A percentile compares a stretch with the other conserved stretches of the same genome.
Evolutionary conservation across 2,797 vertebrate genomes (phyloP).

Genomic region (Oreochromis grahami): DNA sequence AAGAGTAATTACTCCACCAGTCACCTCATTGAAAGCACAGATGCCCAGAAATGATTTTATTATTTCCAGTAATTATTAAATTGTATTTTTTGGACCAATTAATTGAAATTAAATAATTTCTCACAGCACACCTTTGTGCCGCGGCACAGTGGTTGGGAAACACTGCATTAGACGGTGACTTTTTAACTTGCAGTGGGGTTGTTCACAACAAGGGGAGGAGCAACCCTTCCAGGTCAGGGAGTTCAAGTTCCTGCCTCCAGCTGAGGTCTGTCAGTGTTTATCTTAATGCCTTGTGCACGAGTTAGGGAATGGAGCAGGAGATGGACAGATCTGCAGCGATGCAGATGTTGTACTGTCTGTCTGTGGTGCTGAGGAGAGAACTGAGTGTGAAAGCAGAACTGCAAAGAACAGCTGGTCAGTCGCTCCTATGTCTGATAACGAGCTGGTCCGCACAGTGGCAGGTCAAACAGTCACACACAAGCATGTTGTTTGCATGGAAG

Average conservation of each 20-base stretch:
- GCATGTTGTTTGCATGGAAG: not conserved
- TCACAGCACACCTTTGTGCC: not conserved
- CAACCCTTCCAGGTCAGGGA: not conserved
- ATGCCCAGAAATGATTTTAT: not conserved
- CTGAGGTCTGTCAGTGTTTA: not conserved
- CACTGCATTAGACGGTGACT: not conserved
- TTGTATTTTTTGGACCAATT: not conserved
- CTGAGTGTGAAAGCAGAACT: not conserved
- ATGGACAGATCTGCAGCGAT: not conserved
- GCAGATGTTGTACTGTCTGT: not conserved
- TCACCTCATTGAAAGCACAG: not conserved
- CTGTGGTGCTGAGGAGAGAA: not conserved
- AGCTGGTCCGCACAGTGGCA: rapidly evolving
- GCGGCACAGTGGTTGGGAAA: not conserved
- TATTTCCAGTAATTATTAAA: not conserved
- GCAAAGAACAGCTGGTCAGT: not conserved
- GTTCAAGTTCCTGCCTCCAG: not conserved
- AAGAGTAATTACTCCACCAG: rapidly evolving
- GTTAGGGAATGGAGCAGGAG: rapidly evolving
- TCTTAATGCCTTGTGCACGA: rapidly evolving
- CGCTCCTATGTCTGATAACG: not conserved
- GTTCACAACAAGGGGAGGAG: not conserved
- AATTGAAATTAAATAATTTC: not conserved
- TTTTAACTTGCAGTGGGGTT: rapidly evolving
- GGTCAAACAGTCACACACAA: not conserved